Evolutionary conservation across 1,140 invertebrate genomes (phyloP), one percentile per base, ranked within the genome.

Genomic region (Musca vetustissima): DNA sequence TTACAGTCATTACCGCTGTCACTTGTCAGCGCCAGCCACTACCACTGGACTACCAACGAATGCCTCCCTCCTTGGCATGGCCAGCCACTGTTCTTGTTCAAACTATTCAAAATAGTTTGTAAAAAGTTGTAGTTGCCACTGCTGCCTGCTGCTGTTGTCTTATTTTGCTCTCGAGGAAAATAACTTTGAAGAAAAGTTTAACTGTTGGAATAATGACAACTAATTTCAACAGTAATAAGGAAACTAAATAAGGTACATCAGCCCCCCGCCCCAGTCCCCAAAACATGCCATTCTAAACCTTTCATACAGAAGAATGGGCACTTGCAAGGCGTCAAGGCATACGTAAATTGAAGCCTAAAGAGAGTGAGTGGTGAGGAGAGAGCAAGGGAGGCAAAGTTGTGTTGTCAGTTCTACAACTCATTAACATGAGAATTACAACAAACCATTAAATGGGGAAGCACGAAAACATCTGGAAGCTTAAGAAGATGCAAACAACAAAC

Each of bases 221-320:
- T 61, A 61, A 61, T 61, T 61, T 61, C 57, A 36, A 61, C 25
- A 61, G 57, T 61, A 43, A 61, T 61, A 61, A 61, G 36, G 57
- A 61, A 61, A 36, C 57, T 61, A 61, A 61, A 61, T 61, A 19
- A 61, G 57, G 57, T 36, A 61, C 36, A 8, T 32, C 19, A 32
- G 55, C 7, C 25, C 9, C 21, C 22, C 17, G 6, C 17, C 6
- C 7, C 21, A 22, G 1, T 6, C n/a, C 13, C 21, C 14, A 21
- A 53, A 11, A 21, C 3, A 53, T 1, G 50, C 50, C 6, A 32
- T 14, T 32, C 17, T 21, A 19, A 43, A 43, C 36, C 36, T 43
- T 61, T 28, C n/a, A 19, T 4, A 9, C 4, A 13, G 11, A 43
- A 55, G 13, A 61, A 21, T 52, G 21, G 17, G 2, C 49, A 52